Evolutionary conservation across 2,888 invertebrate genomes (phyloP).

Genomic region (Cacoxenus indagator): DNA sequence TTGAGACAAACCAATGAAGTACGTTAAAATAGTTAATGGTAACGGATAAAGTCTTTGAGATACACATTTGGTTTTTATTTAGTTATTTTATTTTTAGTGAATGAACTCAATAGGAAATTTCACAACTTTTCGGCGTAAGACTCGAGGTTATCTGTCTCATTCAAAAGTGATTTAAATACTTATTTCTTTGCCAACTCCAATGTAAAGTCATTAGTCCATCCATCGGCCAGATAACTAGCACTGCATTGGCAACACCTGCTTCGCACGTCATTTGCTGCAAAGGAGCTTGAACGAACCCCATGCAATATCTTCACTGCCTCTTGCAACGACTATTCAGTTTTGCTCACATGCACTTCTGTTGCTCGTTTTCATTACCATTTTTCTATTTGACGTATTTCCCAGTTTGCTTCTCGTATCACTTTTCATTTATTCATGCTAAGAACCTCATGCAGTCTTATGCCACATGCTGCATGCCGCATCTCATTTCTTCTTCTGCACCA

Average conservation of each 20-base stretch:
- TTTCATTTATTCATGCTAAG: not conserved
- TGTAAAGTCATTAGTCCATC: not conserved
- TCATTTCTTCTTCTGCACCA: not conserved
- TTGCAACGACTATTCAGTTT: not conserved
- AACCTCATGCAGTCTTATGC: not conserved
- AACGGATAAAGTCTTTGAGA: too few relatives aligned
- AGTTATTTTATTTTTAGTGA: too few relatives aligned
- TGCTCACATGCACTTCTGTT: not conserved
- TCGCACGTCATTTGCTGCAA: not conserved
- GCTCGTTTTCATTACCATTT: constrained; percentile 18
- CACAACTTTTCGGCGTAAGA: too few relatives aligned
- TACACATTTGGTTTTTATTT: too few relatives aligned
- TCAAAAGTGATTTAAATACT: not conserved
- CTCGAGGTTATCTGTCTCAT: too few relatives aligned
- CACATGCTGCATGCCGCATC: not conserved
- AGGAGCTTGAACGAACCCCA: not conserved
- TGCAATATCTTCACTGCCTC: not conserved
- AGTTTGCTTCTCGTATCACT: not conserved
- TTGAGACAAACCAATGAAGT: too few relatives aligned
- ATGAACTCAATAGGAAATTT: too few relatives aligned
- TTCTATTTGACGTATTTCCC: constrained; percentile 11
- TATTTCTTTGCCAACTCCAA: constrained; percentile 9
- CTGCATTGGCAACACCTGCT: constrained; percentile 5
- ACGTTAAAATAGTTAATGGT: too few relatives aligned
- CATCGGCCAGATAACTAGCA: not conserved